Base-by-base conservation (phyloP, 2,888 invertebrate species). In the Noctua pronuba region DNA sequence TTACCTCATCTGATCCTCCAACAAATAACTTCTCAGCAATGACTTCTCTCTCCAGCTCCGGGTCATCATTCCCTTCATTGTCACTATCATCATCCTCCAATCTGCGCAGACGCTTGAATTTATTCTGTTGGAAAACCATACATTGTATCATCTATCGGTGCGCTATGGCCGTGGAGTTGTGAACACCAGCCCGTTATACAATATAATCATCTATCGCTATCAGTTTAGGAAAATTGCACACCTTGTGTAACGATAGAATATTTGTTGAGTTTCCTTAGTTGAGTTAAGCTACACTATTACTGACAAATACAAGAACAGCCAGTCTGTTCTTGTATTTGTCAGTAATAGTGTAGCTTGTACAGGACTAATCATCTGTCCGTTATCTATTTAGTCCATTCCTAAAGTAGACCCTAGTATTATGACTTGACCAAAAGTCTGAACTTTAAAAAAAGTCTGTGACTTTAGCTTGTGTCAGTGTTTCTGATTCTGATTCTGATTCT, bases 1-100 rank as follows among this genome's bases (percentile, higher is more conserved):
- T 86, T 76, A 93, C 93, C 68, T 98, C 98, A 95, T 99, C 99
- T 75, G 98, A 98, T 68, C 97, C 98, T 44, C 97, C 97, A 88
- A 98, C 98, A 94, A 99, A 99, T 16, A 99, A 95, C 92, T 99
- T 98, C 93, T 98, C 99, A 2, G 99, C 99, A 89, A 99, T 99
- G 18, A 98, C 98, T 91, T 99, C 99, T 83, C 98, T 97, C 83
- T 98, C 98, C 89, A 98, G 97, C 44, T 98, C 98, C 73, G 98
- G 98, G 88, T 98, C 98, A 91, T 98, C 98, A 80, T 97, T 97
- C 68, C 98, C 98, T 91, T 98, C 98, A 88, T 98, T 98, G 89
- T 99, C 99, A 91, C 99, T 99, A 92, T 99, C 99, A 92, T 99
- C 99, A 94, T 99, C 99, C 93, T 98, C 98, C 86, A 99, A 97